Base-by-base conservation (phyloP, 2,888 invertebrate species). In the Notodonta dromedarius region DNA sequence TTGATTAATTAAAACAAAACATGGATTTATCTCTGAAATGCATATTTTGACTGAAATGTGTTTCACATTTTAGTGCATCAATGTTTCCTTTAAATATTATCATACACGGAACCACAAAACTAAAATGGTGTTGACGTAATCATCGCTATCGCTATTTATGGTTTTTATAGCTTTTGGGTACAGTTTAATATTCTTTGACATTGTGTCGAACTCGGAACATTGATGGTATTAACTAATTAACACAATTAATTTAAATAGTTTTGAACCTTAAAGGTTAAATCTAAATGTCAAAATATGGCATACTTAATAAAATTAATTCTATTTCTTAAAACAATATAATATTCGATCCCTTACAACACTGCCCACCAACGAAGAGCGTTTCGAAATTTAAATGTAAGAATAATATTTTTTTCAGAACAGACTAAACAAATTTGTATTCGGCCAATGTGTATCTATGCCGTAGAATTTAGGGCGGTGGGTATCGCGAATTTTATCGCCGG, bases 401-500 rank as follows among this genome's bases (percentile, higher is more conserved):
- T 39, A 44, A 44, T 44, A 14, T 54, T 52, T 52, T 51, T 52
- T 9, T 14, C 13, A 16, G 2, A 24, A 56, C 44, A 56, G 56
- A 56, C 24, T 16, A 56, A 56, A 56, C 56, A 44, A 16, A 24
- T 56, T 13, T 5, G 16, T 48, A 40, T 55, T 48, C 56, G 60
- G 56, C 52, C 58, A 55, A 54, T 62, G 50, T 59, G 46, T 52
- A 24, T 59, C 39, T 48, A n/a, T 59, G 44, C 35, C 12, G n/a
- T 39, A 50, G 54, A 52, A 54, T 51, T 57, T 13, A 57, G 61
- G 48, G 61, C 61, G 48, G 40, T 32, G 32, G 42, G 14, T 16
- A n/a, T 35, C 9, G 55, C 55, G 67, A 62, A 63, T 60, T 58
- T 58, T 62, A 63, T 68, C 61, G 61, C 70, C 69, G 61, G 60